Percentiles rank a stretch among this genome's conserved stretches.
Evolutionary conservation across 2,797 vertebrate species (phyloP).

Genomic region (Pelochelys cantorii): DNA sequence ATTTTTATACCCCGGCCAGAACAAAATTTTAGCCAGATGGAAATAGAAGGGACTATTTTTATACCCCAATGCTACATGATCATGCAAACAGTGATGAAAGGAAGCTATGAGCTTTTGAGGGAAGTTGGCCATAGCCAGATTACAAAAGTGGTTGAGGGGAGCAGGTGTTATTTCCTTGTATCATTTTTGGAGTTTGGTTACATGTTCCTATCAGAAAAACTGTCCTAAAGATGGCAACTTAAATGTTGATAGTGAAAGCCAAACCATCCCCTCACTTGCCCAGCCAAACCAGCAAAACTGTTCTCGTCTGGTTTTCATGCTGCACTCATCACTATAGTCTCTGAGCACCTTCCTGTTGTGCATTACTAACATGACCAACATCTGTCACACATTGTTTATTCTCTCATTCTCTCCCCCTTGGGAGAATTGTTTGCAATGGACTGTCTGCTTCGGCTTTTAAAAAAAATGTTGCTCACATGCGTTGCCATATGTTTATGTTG

Average conservation of each 20-base stretch:
- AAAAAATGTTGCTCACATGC: background rate
- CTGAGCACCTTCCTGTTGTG: background rate
- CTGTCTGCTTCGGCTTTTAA: background rate
- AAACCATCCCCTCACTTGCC: too few species aligned
- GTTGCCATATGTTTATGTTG: background rate
- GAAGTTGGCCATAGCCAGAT: too few species aligned
- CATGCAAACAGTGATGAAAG: too few species aligned
- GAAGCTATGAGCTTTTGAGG: too few species aligned
- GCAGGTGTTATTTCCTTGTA: background rate
- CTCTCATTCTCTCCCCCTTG: background rate
- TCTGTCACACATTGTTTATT: background rate
- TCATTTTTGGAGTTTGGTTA: background rate
- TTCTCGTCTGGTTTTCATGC: too few species aligned
- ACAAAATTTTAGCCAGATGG: too few species aligned
- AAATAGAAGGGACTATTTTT: too few species aligned
- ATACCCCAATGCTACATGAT: too few species aligned
- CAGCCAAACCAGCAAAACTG: too few species aligned
- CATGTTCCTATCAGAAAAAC: background rate
- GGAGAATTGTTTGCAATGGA: background rate
- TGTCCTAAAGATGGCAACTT: background rate
- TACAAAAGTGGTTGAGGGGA: background rate
- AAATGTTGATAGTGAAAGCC: background rate
- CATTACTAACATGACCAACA: background rate
- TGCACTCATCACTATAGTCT: background rate
- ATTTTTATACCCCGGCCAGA: too few species aligned